Conservation (phyloP, 1,140 invertebrate species). For the Drosophila lacteicornis region DNA sequence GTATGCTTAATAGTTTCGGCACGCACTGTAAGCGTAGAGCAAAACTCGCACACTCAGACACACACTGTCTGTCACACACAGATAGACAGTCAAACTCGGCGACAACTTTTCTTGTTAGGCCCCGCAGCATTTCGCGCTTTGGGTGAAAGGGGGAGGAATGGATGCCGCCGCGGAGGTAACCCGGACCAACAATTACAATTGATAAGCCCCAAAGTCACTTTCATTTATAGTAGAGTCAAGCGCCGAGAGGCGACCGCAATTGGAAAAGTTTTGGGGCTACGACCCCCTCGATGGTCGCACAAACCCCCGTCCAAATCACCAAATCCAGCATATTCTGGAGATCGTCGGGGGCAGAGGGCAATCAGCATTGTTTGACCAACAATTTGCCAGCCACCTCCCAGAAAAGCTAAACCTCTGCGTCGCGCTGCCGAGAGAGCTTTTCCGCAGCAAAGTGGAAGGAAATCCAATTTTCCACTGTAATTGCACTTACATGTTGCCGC, state of each 20-base stretch:
- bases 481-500: constrained; percentile 78
- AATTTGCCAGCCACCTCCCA: constrained; percentile 33
- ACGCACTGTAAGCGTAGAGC: constrained; percentile 17
- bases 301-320: background rate
- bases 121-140: constrained; percentile 70
- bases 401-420: constrained; percentile 19
- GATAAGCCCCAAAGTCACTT: constrained; percentile 80
- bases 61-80: constrained; percentile 14
- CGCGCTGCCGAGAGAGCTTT: constrained; percentile 16
- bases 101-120: constrained; percentile 67
- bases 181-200: constrained; percentile 71
- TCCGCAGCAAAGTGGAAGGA: constrained; percentile 43
- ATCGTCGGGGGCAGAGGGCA: constrained; percentile 28
- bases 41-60: background rate
- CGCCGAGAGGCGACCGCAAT: constrained; percentile 48
- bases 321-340: constrained; percentile 9
- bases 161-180: constrained; percentile 26
- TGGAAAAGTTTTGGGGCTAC: constrained; percentile 68
- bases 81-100: constrained; percentile 44
- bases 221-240: constrained; percentile 60
- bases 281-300: constrained; percentile 1
- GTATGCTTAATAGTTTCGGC: background rate
- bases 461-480: constrained; percentile 81
- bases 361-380: constrained; percentile 55
- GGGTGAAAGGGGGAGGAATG: constrained; percentile 1